Evolutionary conservation across 2,888 invertebrate genomes (phyloP), one percentile per base, ranked within the genome.

Genomic region (Drosophila macrospina): DNA sequence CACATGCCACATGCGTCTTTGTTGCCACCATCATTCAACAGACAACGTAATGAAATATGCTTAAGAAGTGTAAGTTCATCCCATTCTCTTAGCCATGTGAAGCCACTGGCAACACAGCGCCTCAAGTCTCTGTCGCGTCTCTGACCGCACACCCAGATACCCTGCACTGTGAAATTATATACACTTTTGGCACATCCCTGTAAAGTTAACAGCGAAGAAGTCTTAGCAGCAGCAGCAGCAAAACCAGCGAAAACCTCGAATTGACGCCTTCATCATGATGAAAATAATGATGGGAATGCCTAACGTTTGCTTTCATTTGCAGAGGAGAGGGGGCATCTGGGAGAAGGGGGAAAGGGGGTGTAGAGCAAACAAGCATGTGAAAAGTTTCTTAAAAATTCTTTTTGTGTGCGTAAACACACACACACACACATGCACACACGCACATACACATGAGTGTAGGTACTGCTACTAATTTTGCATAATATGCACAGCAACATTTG

Each of bases 401-500:
- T 83, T 81, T 89, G 86, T 86, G 80, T 74, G 74, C 64, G 67
- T 64, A 44, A 61, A 34, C 20, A 20, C 8, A 3, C 48, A 48
- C 20, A 24, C 24, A 11, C 34, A 24, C 20, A 5, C 30, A 10
- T 34, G 28, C 51, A 11, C 50, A 59, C 48, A 20, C 61, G 5
- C 57, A 47, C 30, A 26, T 51, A 45, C 57, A 70, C 37, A 57
- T 54, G 42, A 42, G 50, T 64, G 65, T 55, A 55, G 63, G 66
- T 64, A 73, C 68, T 72, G 78, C 71, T 86, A 86, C 88, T 90
- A 89, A 90, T 90, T 90, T 90, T 84, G 85, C 89, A 89, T 87
- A 82, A 87, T 86, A 82, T 80, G 86, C 77, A 70, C 41, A 83
- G 88, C 85, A 90, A 90, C 90, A 90, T 90, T 90, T 90, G 90